Conservation (phyloP, 1,140 invertebrate genomes). For the Formica selysi region DNA sequence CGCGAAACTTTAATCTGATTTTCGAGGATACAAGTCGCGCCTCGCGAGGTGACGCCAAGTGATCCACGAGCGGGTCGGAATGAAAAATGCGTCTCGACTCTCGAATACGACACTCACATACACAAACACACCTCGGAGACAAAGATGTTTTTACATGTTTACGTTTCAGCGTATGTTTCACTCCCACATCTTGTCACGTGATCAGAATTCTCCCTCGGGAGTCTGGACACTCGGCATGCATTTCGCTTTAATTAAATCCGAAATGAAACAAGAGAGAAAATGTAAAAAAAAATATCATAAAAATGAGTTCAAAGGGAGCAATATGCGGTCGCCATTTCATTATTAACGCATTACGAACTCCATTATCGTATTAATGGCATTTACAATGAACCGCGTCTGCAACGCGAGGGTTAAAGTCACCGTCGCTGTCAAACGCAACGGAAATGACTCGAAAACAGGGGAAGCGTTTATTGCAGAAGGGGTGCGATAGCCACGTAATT, state of each 20-base stretch:
- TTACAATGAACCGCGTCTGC: neutral
- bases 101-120: neutral
- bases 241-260: constrained; percentile 13
- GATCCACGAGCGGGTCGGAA: constrained; percentile 21
- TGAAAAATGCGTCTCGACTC: constrained; percentile 45
- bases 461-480: constrained; percentile 13
- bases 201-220: constrained; percentile 27
- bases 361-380: constrained; percentile 31
- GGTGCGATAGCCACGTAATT: constrained; percentile 26
- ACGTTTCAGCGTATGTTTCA: constrained; percentile 27
- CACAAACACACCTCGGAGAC: neutral
- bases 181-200: constrained; percentile 27
- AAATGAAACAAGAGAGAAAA: neutral
- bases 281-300: neutral
- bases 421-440: constrained; percentile 11
- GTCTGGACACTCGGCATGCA: neutral
- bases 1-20: constrained; percentile 52
- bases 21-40: constrained; percentile 38
- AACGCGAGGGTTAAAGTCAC: constrained; percentile 10
- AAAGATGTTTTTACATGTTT: constrained; percentile 28
- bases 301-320: neutral
- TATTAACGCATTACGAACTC: neutral
- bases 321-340: constrained; percentile 6
- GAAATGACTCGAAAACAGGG: constrained; percentile 42
- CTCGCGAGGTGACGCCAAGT: constrained; percentile 15